A percentile compares a stretch with the other conserved stretches of the same genome.
Evolutionary conservation across 2,797 vertebrate genomes (phyloP).

Genomic region (Platalea minor): DNA sequence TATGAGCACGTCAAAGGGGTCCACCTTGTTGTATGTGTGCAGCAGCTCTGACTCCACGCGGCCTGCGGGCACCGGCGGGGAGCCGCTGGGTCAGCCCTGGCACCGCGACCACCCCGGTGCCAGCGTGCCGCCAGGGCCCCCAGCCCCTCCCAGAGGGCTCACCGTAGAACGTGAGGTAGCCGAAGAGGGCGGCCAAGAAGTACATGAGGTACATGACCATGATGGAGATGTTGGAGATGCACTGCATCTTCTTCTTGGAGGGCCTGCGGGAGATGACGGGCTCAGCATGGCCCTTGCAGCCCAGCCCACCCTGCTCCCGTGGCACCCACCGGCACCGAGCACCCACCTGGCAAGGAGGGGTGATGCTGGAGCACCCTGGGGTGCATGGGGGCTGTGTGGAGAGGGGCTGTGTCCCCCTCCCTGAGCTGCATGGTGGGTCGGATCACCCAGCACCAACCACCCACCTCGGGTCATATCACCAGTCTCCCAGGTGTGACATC

Average conservation of each 20-base stretch:
- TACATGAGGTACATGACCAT: constrained; percentile 96
- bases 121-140: not conserved
- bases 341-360: not conserved
- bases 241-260: constrained; percentile 92
- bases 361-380: not conserved
- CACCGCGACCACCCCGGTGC: not conserved
- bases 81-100: not conserved
- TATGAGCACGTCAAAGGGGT: constrained; percentile 90
- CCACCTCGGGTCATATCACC: not conserved
- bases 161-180: constrained; percentile 98
- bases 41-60: constrained; percentile 91
- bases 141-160: constrained; percentile 1
- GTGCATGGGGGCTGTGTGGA: accelerated
- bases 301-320: accelerated
- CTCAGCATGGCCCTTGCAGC: not conserved
- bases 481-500: no score
- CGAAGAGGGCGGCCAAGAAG: constrained; percentile 96
- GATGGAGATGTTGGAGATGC: constrained; percentile 95
- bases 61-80: constrained; percentile 63
- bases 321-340: not conserved
- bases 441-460: not conserved
- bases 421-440: not conserved
- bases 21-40: constrained; percentile 93
- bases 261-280: constrained; percentile 69
- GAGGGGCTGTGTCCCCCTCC: not conserved